Base-by-base conservation (phyloP, 2,888 invertebrate genomes). In the Nomada flava region DNA sequence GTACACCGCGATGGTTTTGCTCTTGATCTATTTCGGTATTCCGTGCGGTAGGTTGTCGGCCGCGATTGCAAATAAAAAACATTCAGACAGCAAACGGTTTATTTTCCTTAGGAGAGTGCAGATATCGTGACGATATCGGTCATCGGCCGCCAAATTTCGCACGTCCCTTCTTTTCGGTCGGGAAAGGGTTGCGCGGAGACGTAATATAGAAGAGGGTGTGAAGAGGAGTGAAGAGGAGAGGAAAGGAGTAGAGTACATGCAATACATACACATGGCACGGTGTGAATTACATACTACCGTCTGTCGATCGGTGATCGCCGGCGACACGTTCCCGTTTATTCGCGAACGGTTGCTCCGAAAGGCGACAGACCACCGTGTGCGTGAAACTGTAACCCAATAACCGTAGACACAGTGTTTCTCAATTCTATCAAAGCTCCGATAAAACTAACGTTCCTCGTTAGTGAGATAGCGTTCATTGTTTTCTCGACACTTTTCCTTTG, bases 1-100 rank as follows among this genome's bases (percentile, higher is more conserved):
- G 13, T 67, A 63, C 73, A 67, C 59, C 76, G 86, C 84, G 82
- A 86, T 85, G 80, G 79, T 87, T 82, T 79, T 82, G 70, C 76
- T 82, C 82, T 77, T 87, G 86, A 86, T 90, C 91, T 92, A 92
- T 92, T 92, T 92, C 88, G 88, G 91, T 91, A 88, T 89, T 89
- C 89, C 86, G 89, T 90, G 92, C 90, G 92, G 92, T 92, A 92
- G 92, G 92, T 92, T 92, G 91, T 90, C 90, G 90, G 87, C 79
- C 85, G 88, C 88, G 83, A 85, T 90, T 90, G 91, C 92, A 92
- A 92, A 92, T 92, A 92, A 92, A 92, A 91, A 92, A 91, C 89
- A 88, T 89, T 87, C 83, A 69, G 83, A 78, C 83, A 68, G 83
- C 68, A 69, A 83, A 76, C 59, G 83, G 83, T 83, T 83, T 83